Conservation (phyloP, 2,888 invertebrate genomes). For the Conomelus anceps region DNA sequence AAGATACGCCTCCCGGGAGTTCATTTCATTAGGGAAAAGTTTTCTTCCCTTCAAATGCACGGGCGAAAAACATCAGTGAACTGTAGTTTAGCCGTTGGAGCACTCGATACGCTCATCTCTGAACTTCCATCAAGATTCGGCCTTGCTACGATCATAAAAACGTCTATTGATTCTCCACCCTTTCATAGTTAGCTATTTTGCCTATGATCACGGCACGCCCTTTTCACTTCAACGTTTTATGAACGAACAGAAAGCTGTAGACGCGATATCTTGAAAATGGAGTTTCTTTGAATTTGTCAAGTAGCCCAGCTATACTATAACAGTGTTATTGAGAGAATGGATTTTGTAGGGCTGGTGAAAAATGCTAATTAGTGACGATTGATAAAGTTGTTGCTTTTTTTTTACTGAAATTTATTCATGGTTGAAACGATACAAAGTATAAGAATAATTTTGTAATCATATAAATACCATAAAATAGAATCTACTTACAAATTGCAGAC, state of each 20-base stretch:
- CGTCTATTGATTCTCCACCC: background rate
- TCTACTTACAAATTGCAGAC: too few relatives aligned
- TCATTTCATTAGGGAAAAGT: background rate
- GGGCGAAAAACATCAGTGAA: background rate
- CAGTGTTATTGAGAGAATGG: background rate
- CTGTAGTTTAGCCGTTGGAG: background rate
- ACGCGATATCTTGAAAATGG: background rate
- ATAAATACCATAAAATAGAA: too few relatives aligned
- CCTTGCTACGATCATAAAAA: background rate
- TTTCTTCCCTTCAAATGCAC: background rate
- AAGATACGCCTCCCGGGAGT: background rate
- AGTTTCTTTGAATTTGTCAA: background rate
- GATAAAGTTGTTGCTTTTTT: too few relatives aligned
- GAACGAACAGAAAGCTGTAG: background rate
- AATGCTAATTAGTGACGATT: background rate
- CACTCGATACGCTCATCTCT: background rate
- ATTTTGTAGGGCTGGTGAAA: background rate
- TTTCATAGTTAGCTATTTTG: background rate
- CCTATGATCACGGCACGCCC: background rate
- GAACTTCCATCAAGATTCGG: background rate
- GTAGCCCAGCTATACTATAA: background rate
- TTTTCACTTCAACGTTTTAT: background rate
- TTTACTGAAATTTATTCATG: too few relatives aligned
- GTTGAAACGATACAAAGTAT: background rate
- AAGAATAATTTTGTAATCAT: too few relatives aligned